These are phyloP conservation scores for Lagocephalus sceleratus DNA, from an alignment of 2,797 vertebrate genomes.

Conservation along the genomic window DNA sequence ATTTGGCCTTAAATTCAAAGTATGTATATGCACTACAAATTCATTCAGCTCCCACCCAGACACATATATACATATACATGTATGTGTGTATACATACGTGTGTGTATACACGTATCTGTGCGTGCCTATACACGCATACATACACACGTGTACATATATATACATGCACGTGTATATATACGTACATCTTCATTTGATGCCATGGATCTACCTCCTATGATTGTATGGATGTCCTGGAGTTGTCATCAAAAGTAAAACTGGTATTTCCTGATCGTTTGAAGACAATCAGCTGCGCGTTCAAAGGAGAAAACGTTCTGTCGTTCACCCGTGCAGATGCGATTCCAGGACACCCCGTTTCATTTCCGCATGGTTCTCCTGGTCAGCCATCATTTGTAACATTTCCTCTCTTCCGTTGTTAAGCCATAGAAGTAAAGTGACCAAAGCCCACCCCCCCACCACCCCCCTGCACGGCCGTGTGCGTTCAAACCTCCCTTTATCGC, in stretches of 20 bases:
- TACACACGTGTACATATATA: too few species aligned
- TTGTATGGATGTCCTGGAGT: conserved; percentile 73
- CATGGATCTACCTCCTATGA: conserved; percentile 76
- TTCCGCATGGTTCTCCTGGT: background rate
- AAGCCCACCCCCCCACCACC: conserved; percentile 58
- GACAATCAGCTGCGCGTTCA: conserved; percentile 57
- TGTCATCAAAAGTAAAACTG: conserved; percentile 32
- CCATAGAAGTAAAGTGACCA: conserved; percentile 72
- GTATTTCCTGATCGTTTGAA: conserved; percentile 21
- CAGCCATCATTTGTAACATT: background rate
- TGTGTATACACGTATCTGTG: too few species aligned
- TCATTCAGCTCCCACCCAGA: conserved; percentile 3
- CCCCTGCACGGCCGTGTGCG: conserved; percentile 60
- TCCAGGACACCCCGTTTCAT: conserved; percentile 55
- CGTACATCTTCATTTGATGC: conserved; percentile 18
- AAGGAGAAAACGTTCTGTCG: conserved; percentile 9
- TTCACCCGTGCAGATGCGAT: conserved; percentile 14
- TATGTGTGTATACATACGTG: too few species aligned
- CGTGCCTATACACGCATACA: too few species aligned
- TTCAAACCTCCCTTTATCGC: conserved; percentile 70
- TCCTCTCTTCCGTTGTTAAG: conserved; percentile 24
- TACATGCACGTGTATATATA: too few species aligned
- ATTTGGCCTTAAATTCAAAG: conserved; percentile 74
- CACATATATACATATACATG: too few species aligned
- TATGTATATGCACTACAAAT: conserved; percentile 67